Evolutionary conservation across 2,797 vertebrate species (phyloP).

Genomic region (Periophthalmus magnuspinnatus): DNA sequence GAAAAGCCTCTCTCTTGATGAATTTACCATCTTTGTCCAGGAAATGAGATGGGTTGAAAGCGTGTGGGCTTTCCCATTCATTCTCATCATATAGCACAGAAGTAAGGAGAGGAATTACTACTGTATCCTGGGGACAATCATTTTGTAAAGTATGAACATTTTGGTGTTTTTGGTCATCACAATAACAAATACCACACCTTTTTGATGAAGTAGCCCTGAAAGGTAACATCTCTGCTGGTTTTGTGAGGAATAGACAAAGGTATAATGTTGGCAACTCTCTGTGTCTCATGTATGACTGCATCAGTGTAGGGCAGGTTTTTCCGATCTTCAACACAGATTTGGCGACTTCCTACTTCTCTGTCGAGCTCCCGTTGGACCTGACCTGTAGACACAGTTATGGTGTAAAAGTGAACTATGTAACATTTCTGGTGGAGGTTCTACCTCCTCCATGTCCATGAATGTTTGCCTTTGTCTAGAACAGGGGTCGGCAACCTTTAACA

Average conservation of each 20-base stretch:
- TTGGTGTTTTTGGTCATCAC: not conserved
- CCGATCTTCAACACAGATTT: conserved; percentile 46
- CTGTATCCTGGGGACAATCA: conserved; percentile 53
- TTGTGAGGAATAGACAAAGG: conserved; percentile 53
- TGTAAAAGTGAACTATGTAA: not conserved
- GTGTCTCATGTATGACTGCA: conserved; percentile 70
- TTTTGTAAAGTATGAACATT: not conserved
- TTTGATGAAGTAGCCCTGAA: conserved; percentile 69
- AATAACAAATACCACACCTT: conserved; percentile 24
- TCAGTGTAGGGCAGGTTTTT: conserved; percentile 63
- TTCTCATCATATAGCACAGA: conserved; percentile 67
- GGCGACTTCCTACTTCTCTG: conserved; percentile 50
- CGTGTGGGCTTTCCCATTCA: conserved; percentile 67
- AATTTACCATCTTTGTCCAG: conserved; percentile 65
- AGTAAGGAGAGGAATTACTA: conserved; percentile 61
- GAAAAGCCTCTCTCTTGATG: conserved; percentile 63
- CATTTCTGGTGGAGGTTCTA: not conserved
- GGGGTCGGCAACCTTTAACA: no score
- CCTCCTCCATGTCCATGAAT: not conserved
- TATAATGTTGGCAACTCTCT: conserved; percentile 54
- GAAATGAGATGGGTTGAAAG: conserved; percentile 72
- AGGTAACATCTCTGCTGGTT: conserved; percentile 60
- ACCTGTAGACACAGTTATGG: conserved; percentile 35
- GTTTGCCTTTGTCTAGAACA: no score
- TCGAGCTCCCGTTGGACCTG: conserved; percentile 64